A percentile compares a stretch with the other conserved stretches of the same genome.
Conservation (phyloP, 1,140 invertebrate species). For the Globodera rostochiensis region DNA sequence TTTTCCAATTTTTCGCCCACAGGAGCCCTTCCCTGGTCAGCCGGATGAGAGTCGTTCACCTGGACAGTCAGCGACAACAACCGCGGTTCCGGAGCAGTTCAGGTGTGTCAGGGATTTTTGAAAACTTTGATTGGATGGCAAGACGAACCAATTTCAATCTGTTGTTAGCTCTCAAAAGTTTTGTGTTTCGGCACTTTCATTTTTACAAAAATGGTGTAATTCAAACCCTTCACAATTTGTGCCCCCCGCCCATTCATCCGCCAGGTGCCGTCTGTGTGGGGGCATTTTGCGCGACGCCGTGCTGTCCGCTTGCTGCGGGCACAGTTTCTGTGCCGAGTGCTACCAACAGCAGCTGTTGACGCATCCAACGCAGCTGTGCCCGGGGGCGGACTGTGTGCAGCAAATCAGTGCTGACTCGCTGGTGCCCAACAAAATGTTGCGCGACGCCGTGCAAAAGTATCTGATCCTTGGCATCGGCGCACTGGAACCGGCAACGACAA, state of each 20-base stretch:
- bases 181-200: too few species aligned
- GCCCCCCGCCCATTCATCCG: not conserved
- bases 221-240: too few species aligned
- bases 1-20: not conserved
- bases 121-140: too few species aligned
- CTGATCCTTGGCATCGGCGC: slow-evolving; percentile 25
- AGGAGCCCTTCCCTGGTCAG: slow-evolving; percentile 30
- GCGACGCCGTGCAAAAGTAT: slow-evolving; percentile 48
- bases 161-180: too few species aligned
- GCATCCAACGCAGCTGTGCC: slow-evolving; percentile 90
- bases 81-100: slow-evolving; percentile 78
- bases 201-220: too few species aligned
- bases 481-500: not conserved
- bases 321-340: slow-evolving; percentile 98
- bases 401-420: slow-evolving; percentile 87
- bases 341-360: slow-evolving; percentile 70
- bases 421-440: slow-evolving; percentile 76
- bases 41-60: slow-evolving; percentile 17
- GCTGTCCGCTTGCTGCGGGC: slow-evolving; percentile 93
- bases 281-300: slow-evolving; percentile 92
- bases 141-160: too few species aligned
- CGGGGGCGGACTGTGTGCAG: slow-evolving; percentile 79
- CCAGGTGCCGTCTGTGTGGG: slow-evolving; percentile 83
- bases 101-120: slow-evolving; percentile 70
- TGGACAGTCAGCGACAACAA: not conserved